phyloP scores from a whole-genome alignment of 2,888 invertebrate genomes.

The Exocentrus adspersus region DNA sequence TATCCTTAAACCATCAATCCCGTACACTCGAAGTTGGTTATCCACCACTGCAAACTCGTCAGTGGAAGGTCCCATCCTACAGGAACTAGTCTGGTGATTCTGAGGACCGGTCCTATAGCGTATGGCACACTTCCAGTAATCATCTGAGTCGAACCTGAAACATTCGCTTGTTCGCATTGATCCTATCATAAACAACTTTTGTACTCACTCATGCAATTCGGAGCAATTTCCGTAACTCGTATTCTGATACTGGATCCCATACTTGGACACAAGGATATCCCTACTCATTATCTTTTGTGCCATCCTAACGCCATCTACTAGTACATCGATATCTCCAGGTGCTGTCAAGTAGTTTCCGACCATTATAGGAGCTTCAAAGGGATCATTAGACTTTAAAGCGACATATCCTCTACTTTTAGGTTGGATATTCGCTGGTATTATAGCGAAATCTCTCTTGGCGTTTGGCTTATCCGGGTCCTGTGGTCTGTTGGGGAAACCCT shows the following conservation, averaged over 20 bases:
- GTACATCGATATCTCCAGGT: slow-evolving; percentile 59
- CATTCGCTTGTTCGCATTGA: no score
- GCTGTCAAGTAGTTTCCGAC: background rate
- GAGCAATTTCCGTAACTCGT: slow-evolving; percentile 78
- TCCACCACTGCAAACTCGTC: slow-evolving; percentile 73
- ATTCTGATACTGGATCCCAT: slow-evolving; percentile 66
- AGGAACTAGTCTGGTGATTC: slow-evolving; percentile 81
- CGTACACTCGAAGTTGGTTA: slow-evolving; percentile 38
- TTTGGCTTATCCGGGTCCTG: background rate
- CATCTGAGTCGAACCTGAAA: slow-evolving; percentile 65
- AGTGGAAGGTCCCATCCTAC: slow-evolving; percentile 76
- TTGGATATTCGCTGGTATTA: background rate
- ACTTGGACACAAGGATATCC: slow-evolving; percentile 67
- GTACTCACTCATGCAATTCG: slow-evolving; percentile 65
- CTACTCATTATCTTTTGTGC: slow-evolving; percentile 69
- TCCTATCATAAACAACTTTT: no score
- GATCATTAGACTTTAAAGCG: background rate
- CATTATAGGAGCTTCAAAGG: background rate
- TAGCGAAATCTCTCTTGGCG: background rate
- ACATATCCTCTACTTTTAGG: background rate
- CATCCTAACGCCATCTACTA: slow-evolving; percentile 70
- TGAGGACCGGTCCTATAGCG: slow-evolving; percentile 74
- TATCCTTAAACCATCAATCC: slow-evolving; percentile 39
- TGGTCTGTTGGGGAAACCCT: background rate
- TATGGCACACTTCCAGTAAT: slow-evolving; percentile 77